Evolutionary conservation across 2,888 invertebrate genomes (phyloP).

Genomic region (Steinernema carpocapsae): DNA sequence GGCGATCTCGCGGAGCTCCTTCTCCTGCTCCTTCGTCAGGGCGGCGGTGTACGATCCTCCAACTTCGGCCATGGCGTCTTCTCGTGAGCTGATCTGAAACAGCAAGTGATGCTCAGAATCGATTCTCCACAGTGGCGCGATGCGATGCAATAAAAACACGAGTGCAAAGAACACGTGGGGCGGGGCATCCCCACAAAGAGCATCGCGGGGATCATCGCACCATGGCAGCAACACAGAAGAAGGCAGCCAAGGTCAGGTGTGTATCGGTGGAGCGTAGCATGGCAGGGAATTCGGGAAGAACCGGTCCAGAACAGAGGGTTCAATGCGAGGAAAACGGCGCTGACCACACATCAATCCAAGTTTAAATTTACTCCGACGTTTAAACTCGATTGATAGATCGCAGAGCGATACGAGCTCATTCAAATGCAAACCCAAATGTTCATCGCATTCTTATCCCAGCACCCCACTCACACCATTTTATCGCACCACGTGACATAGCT

Average conservation of each 20-base stretch:
- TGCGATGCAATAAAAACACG: neutral
- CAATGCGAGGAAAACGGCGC: neutral
- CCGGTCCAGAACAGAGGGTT: neutral
- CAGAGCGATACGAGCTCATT: neutral
- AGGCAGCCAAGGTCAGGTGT: constrained; percentile 1
- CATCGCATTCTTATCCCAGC: too few relatives aligned
- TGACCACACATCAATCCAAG: neutral
- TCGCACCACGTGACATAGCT: too few relatives aligned
- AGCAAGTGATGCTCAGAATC: constrained; percentile 2
- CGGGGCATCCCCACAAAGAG: neutral
- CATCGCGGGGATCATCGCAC: constrained; percentile 7
- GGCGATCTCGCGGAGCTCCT: constrained; percentile 65
- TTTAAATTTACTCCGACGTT: neutral
- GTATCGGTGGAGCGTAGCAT: neutral
- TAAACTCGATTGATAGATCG: neutral
- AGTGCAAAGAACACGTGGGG: constrained; percentile 11
- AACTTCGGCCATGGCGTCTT: constrained; percentile 39
- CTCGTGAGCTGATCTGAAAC: constrained; percentile 20
- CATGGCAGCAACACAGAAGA: too few relatives aligned
- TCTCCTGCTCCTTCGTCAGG: constrained; percentile 70
- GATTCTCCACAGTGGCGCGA: neutral
- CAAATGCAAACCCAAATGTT: neutral
- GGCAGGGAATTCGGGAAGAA: neutral
- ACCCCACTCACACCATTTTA: too few relatives aligned
- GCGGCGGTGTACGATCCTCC: constrained; percentile 41